phyloP scores from a whole-genome alignment of 2,113 vertebrate species.

The Daboia siamensis region DNA sequence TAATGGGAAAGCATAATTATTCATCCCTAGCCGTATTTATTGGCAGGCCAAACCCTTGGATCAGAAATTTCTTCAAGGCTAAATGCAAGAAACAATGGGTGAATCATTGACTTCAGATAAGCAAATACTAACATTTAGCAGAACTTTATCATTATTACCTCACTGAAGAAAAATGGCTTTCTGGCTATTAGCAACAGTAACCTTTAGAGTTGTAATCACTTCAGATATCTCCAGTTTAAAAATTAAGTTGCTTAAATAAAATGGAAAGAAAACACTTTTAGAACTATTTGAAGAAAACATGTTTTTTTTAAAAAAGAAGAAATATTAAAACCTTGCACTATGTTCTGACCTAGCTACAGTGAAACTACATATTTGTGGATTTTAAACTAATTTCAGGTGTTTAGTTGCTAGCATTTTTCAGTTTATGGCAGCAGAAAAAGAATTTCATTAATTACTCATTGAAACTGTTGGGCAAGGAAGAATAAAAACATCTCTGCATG shows the following conservation, averaged over 20 bases:
- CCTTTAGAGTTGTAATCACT: background rate
- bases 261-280: background rate
- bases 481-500: background rate
- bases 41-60: background rate
- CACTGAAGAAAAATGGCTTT: background rate
- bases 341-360: background rate
- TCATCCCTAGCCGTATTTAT: background rate
- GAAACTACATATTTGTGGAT: background rate
- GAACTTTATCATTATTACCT: background rate
- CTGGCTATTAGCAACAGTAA: background rate
- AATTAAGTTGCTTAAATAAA: background rate
- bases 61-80: background rate
- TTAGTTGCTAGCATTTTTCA: background rate
- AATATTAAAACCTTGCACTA: background rate
- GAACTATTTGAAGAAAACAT: background rate
- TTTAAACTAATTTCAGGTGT: background rate
- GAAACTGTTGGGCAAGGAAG: background rate
- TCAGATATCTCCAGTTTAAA: background rate
- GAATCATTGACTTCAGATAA: background rate
- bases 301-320: background rate
- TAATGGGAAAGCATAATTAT: constrained; percentile 26
- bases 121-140: background rate
- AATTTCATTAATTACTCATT: background rate
- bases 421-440: background rate
- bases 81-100: background rate